Conservation (phyloP, 2,888 invertebrate species). For the Eupelmus urozonus region DNA sequence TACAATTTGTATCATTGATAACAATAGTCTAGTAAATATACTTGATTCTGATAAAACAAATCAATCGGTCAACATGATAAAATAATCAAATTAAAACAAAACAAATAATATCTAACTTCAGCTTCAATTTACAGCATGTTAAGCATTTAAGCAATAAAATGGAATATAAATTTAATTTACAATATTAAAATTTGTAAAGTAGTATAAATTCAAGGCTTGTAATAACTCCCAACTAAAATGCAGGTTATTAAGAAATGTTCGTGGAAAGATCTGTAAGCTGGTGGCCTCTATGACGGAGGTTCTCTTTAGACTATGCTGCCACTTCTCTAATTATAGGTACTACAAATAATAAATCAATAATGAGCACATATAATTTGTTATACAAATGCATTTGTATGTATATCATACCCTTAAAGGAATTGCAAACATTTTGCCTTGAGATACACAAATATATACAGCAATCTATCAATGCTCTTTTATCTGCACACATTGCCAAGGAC, state of each 20-base stretch:
- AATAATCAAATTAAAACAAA: constrained; percentile 28
- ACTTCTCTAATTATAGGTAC: constrained; percentile 84
- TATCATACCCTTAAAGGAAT: constrained; percentile 46
- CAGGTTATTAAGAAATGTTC: constrained; percentile 83
- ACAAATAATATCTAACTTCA: constrained; percentile 41
- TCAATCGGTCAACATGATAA: constrained; percentile 44
- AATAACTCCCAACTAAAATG: constrained; percentile 74
- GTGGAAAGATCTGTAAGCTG: constrained; percentile 84
- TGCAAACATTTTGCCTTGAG: constrained; percentile 56
- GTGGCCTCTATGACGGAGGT: constrained; percentile 85
- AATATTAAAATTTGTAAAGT: constrained; percentile 53
- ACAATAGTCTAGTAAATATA: constrained; percentile 35
- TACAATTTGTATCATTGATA: constrained; percentile 46
- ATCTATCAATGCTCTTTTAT: constrained; percentile 49
- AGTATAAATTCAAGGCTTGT: constrained; percentile 63
- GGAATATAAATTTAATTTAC: constrained; percentile 38
- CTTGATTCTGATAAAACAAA: constrained; percentile 9
- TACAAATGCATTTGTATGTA: constrained; percentile 52
- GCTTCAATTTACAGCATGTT: constrained; percentile 57
- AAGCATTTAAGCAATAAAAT: constrained; percentile 45
- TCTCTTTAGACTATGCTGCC: constrained; percentile 85
- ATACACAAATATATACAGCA: constrained; percentile 40
- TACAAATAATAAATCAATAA: constrained; percentile 72
- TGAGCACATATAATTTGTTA: constrained; percentile 64
- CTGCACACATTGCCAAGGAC: constrained; percentile 40